Base-by-base conservation (phyloP, 2,888 invertebrate genomes). In the Aspidapion aeneum region DNA sequence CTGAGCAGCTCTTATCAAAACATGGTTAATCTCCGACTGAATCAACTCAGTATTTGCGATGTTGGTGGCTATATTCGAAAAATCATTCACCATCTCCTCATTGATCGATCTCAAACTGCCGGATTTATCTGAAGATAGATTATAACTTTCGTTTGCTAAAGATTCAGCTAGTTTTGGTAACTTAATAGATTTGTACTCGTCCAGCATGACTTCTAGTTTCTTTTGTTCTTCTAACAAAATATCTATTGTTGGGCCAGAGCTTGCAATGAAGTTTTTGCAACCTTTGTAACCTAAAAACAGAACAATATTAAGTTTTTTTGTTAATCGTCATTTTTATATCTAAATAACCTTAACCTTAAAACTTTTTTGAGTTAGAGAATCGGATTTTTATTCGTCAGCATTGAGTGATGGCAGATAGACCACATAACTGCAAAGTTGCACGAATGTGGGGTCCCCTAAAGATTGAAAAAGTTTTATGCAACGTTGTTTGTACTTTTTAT, bases 1-100 rank as follows among this genome's bases (percentile, higher is more conserved):
- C n/a, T 87, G 87, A 2, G 89, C 89, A 62, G 89, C 90, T 51
- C 88, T 84, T 72, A 84, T 82, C 74, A 91, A 84, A 3, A 91
- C 89, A 64, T 90, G 89, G 18, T 89, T 86, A 65, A 91, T 89
- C 79, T 91, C 91, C 0, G 90, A 88, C 74, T 90, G 90, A 21
- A 91, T 89, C 21, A 92, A 81, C 76, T 90, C 90, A 1, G 87
- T 85, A 71, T 89, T 90, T 0, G 91, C 87, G 1, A 88, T 86
- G 73, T 91, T 90, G 60, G 90, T 87, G 1, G 93, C 91, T 64
- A 88, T 84, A 50, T 87, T 86, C 87, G 89, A 90, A 2, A 91
- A 90, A 72, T 89, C 89, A 22, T 90, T 86, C 18, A 90, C 87
- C 48, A 90, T 84, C 61, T 86, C 86, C 69, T 89, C 88, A 68